Conservation (phyloP, 2,113 vertebrate species). For the Setophaga petechia region DNA sequence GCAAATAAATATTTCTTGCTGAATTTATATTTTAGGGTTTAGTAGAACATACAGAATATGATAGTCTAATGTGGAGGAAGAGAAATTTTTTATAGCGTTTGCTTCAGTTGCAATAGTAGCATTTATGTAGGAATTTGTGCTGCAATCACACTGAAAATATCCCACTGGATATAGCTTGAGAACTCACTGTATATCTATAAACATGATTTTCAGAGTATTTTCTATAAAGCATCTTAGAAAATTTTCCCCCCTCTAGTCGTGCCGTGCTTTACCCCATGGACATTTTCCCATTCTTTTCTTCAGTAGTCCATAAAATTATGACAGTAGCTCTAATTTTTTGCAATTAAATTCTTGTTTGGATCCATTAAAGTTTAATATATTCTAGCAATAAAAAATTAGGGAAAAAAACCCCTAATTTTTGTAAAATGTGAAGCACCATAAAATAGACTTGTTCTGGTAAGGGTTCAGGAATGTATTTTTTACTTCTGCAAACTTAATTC, state of each 20-base stretch:
- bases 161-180: background rate
- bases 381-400: constrained; percentile 5
- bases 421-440: constrained; percentile 44
- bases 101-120: background rate
- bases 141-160: background rate
- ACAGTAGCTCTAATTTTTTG: constrained; percentile 39
- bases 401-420: background rate
- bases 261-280: background rate
- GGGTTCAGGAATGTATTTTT: background rate
- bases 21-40: background rate
- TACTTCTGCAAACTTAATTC: background rate
- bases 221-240: background rate
- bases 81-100: background rate
- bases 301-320: constrained; percentile 6
- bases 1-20: background rate
- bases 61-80: background rate
- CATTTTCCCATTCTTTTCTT: background rate
- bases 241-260: background rate
- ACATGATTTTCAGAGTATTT: background rate
- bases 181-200: background rate
- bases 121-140: background rate
- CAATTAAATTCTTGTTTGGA: constrained; percentile 36
- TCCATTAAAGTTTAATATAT: constrained; percentile 59
- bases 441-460: constrained; percentile 2
- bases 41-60: background rate